Conservation (phyloP, 2,888 invertebrate species). For the Tetropium fuscum region DNA sequence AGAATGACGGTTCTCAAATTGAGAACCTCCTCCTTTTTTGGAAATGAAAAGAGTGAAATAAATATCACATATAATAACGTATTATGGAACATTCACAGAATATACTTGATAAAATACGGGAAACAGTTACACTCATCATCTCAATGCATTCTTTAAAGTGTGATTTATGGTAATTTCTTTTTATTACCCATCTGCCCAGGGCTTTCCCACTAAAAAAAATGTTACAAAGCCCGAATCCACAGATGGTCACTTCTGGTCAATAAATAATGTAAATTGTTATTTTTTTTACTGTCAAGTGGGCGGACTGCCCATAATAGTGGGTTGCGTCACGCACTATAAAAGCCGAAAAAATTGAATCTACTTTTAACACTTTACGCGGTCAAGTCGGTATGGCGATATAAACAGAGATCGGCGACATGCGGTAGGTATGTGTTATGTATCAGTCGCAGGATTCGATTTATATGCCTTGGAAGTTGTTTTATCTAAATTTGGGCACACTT, state of each 20-base stretch:
- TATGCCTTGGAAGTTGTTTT: too few species aligned
- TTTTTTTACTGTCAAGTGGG: constrained; percentile 5
- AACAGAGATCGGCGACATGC: not conserved
- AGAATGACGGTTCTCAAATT: too few species aligned
- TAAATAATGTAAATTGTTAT: constrained; percentile 7
- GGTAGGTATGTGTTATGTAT: too few species aligned
- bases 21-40: too few species aligned
- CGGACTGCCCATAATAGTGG: constrained; percentile 1
- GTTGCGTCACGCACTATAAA: constrained; percentile 3
- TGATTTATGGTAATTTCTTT: not conserved
- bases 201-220: constrained; percentile 5
- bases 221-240: not conserved
- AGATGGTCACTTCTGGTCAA: constrained; percentile 13
- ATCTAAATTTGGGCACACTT: too few species aligned
- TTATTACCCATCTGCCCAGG: constrained; percentile 9
- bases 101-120: too few species aligned
- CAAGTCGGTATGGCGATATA: not conserved
- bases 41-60: too few species aligned
- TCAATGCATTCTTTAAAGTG: not conserved
- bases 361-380: constrained; percentile 4
- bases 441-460: too few species aligned
- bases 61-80: too few species aligned
- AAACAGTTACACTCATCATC: too few species aligned
- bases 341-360: constrained; percentile 1
- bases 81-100: too few species aligned